A percentile compares a stretch with the other conserved stretches of the same genome.
Evolutionary conservation across 2,888 invertebrate genomes (phyloP).

Genomic region (Hirtodrosophila confusa): DNA sequence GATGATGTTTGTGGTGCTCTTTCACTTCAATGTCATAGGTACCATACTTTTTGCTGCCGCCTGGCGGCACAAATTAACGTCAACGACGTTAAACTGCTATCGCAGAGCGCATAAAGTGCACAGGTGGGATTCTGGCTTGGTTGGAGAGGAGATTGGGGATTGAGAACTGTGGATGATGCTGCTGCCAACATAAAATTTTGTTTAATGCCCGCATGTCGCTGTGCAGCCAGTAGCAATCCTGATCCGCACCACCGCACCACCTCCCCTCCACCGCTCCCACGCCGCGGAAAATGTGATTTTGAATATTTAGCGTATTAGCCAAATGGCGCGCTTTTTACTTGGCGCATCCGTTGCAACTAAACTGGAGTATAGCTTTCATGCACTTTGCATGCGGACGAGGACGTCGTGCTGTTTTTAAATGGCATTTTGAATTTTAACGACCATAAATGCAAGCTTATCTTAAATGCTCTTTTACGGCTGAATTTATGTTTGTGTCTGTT

Average conservation of each 20-base stretch:
- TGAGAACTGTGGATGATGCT: constrained; percentile 16
- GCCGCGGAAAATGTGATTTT: constrained; percentile 72
- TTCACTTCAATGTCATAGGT: constrained; percentile 55
- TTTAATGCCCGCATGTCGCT: constrained; percentile 56
- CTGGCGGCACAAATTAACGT: constrained; percentile 72
- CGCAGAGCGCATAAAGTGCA: constrained; percentile 67
- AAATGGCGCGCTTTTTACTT: constrained; percentile 77
- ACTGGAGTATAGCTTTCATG: constrained; percentile 35
- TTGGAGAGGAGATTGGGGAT: constrained; percentile 18
- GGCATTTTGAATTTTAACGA: constrained; percentile 80
- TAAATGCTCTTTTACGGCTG: constrained; percentile 78
- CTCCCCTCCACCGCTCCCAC: no score
- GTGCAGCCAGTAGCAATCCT: constrained; percentile 9
- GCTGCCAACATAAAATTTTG: constrained; percentile 69
- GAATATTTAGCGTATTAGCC: constrained; percentile 80
- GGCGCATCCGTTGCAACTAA: constrained; percentile 70
- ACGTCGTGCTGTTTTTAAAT: constrained; percentile 67
- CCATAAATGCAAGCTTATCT: constrained; percentile 80
- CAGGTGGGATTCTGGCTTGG: constrained; percentile 30
- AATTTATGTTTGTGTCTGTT: constrained; percentile 66
- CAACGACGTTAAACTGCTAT: constrained; percentile 74
- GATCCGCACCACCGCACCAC: no score
- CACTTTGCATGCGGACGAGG: constrained; percentile 44
- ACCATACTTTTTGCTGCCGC: constrained; percentile 43
- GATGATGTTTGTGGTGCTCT: constrained; percentile 45